Evolutionary conservation across 2,888 invertebrate species (phyloP), one percentile per base, ranked within the genome.

Genomic region (Drosophila yooni): DNA sequence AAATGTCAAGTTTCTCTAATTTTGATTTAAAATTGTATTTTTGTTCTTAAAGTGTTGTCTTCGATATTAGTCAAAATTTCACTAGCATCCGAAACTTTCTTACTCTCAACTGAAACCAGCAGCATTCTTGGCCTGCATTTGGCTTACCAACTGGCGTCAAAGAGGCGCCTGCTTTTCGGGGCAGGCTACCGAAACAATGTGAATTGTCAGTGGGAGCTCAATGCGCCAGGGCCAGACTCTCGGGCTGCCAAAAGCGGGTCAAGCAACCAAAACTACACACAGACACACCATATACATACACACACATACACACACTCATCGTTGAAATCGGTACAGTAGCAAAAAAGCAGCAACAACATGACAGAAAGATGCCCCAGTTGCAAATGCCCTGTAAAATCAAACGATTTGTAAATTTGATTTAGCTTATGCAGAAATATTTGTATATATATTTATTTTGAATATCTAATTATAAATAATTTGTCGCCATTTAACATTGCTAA

Each of bases 241-340:
- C 85, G 88, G 86, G 81, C 88, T 83, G 86, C 88, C 86, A 86
- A 83, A 78, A 79, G 78, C 64, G 74, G 85, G 78, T 81, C 79
- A 83, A 68, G 69, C 73, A 79, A 64, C 72, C 66, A 70, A 75
- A 79, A 51, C 63, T 59, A 46, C 64, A 66, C 58, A 68, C 68
- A 79, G 31, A 33, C 67, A 54, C 7, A 38, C 11, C 11, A 53
- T 3, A 36, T 6, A 13, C 8, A 10, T 11, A 15, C 21, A 25
- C 6, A 13, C 6, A 62, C 60, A 80, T 59, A 69, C 59, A 69
- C 56, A 81, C 62, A 81, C 74, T n/a, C 31, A 57, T 21, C 3
- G 40, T 40, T 59, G 76, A 81, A 81, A 79, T 77, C 72, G 77
- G 51, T 69, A 60, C 67, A 72, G 46, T 68, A 29, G 60, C 58